A percentile compares a stretch with the other conserved stretches of the same genome.
phyloP scores from a whole-genome alignment of 2,888 invertebrate genomes.

The Tetragnatha montana region DNA sequence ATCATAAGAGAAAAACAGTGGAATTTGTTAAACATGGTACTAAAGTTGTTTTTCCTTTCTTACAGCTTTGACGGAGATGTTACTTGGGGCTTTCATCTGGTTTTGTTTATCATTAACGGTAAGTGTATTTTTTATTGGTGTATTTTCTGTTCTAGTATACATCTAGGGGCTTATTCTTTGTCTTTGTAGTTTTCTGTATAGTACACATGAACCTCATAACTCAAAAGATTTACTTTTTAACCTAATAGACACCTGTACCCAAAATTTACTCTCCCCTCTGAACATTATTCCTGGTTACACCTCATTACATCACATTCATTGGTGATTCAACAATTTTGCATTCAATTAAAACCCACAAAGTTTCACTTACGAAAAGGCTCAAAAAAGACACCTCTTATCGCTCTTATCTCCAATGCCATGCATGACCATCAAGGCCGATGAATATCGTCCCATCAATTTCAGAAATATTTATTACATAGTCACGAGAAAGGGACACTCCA shows the following conservation, averaged over 20 bases:
- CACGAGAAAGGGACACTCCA: neutral
- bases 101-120: constrained; percentile 89
- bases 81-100: constrained; percentile 94
- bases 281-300: neutral
- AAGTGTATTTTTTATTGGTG: constrained; percentile 78
- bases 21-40: no score
- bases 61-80: constrained; percentile 94
- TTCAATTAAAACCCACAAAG: neutral
- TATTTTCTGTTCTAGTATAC: neutral
- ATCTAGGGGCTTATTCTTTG: neutral
- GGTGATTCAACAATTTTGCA: neutral
- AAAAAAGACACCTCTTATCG: neutral
- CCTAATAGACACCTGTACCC: neutral
- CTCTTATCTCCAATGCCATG: neutral
- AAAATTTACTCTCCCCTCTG: neutral
- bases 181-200: neutral
- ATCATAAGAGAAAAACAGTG: neutral
- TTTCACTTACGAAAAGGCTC: neutral
- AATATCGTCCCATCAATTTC: neutral
- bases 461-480: neutral
- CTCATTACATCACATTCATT: neutral
- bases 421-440: neutral
- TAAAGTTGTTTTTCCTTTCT: constrained; percentile 77
- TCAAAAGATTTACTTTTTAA: no score
- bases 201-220: neutral